Base-by-base conservation (phyloP, 2,888 invertebrate genomes). In the Dynastes maya region DNA sequence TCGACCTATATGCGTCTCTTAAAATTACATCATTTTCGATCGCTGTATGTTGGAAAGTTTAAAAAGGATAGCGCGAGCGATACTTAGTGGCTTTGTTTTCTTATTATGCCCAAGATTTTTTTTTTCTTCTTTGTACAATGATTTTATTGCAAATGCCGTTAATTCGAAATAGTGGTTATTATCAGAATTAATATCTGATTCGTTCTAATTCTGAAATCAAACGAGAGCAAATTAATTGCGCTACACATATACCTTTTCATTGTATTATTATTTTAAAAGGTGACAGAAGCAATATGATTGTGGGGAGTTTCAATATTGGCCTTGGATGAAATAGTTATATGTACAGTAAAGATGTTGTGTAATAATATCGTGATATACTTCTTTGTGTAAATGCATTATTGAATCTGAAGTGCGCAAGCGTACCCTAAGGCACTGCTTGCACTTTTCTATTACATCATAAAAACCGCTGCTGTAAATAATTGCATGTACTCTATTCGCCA, bases 371-470 rank as follows among this genome's bases (percentile, higher is more conserved):
- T 76, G 79, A 79, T 79, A 79, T 79, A 79, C 76, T 79, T 79
- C 79, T 79, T 79, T 79, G 77, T 80, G 79, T 74, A 70, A 70
- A 72, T 78, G 74, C 78, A 78, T 78, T 76, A 55, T 16, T 55
- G 67, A 51, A 70, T 53, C 49, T 79, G 37, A 63, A 68, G 68
- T 70, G 77, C 78, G 77, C 78, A 75, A 77, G 67, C 80, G 77
- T 80, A 40, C 70, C 78, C 75, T 22, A 29, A 40, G 77, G 77
- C 74, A 63, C 70, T 71, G 71, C 40, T 77, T 79, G 79, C 78
- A 78, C 76, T 81, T 81, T 81, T 80, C 80, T 78, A 80, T 81
- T 80, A 81, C 80, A 79, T 80, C 77, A 82, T 79, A 80, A 82
- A 81, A 81, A 80, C 74, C 76, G 76, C 78, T 79, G 76, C 75